A percentile compares a stretch with the other conserved stretches of the same genome.
These are phyloP conservation scores for Cotesia glomerata DNA, from an alignment of 1,140 invertebrate genomes.

Conservation along the genomic window DNA sequence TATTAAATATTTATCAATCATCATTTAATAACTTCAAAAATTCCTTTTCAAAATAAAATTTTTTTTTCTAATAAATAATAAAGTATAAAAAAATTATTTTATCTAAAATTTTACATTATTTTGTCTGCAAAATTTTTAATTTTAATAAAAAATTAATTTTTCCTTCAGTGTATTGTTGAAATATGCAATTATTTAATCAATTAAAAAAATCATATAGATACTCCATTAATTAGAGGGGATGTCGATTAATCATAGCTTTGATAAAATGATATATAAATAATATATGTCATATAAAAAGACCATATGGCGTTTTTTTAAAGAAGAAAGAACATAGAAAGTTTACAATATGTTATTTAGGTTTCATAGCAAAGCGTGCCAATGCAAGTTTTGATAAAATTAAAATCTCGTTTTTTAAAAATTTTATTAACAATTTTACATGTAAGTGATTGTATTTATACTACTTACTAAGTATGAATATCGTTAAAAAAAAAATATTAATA, in stretches of 20 bases:
- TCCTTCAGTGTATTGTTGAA: too few relatives aligned
- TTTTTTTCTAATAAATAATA: too few relatives aligned
- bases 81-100: too few relatives aligned
- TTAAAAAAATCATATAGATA: conserved; percentile 47
- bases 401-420: background rate
- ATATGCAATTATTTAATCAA: conserved; percentile 23
- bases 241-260: conserved; percentile 43
- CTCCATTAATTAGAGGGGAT: conserved; percentile 27
- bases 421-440: too few relatives aligned
- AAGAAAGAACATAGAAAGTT: conserved; percentile 21
- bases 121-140: background rate
- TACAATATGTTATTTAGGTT: conserved; percentile 38
- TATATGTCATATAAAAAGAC: conserved; percentile 19
- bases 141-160: background rate
- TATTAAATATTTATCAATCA: too few relatives aligned
- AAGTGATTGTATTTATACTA: too few relatives aligned
- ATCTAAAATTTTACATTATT: background rate
- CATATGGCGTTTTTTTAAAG: conserved; percentile 49
- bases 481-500: too few relatives aligned
- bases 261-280: background rate
- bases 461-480: too few relatives aligned
- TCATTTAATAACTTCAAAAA: too few relatives aligned
- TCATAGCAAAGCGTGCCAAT: conserved; percentile 21
- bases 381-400: background rate
- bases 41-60: too few relatives aligned